Conservation (phyloP, 2,797 vertebrate genomes). For the Fratercula arctica region DNA sequence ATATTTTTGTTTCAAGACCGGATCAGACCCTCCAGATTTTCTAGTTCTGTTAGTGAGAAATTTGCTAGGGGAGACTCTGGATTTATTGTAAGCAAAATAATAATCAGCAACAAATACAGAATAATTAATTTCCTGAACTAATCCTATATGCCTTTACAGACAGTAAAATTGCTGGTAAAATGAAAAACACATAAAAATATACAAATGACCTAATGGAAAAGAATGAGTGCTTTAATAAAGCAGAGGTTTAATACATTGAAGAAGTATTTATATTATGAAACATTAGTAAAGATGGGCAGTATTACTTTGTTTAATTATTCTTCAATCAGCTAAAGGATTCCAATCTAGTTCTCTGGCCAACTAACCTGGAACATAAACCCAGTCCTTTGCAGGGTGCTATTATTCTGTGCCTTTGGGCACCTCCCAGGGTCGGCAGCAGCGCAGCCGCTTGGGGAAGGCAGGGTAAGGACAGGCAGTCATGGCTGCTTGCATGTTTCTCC, state of each 20-base stretch:
- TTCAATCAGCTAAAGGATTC: neutral
- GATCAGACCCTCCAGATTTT: neutral
- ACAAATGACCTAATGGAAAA: neutral
- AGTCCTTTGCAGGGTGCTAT: neutral
- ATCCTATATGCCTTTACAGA: neutral
- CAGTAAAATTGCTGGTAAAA: neutral
- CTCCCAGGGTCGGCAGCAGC: rapidly evolving
- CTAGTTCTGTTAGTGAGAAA: neutral
- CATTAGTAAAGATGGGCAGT: neutral
- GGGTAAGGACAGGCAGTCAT: neutral
- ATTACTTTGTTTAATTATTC: neutral
- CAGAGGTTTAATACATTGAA: neutral
- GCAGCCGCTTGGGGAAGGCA: rapidly evolving
- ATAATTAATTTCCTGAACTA: neutral
- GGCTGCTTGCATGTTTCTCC: neutral
- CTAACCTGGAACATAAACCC: neutral
- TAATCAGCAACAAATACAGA: neutral
- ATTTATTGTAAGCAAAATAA: neutral
- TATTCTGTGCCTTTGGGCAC: neutral
- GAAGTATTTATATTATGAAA: neutral
- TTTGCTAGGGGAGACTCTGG: neutral
- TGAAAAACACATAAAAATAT: conserved; percentile 5
- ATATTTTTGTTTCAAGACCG: neutral
- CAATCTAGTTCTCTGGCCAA: neutral
- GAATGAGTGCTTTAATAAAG: conserved; percentile 24